Evolutionary conservation across 2,888 invertebrate genomes (phyloP).

Genomic region (Acanthosepion lycidas): DNA sequence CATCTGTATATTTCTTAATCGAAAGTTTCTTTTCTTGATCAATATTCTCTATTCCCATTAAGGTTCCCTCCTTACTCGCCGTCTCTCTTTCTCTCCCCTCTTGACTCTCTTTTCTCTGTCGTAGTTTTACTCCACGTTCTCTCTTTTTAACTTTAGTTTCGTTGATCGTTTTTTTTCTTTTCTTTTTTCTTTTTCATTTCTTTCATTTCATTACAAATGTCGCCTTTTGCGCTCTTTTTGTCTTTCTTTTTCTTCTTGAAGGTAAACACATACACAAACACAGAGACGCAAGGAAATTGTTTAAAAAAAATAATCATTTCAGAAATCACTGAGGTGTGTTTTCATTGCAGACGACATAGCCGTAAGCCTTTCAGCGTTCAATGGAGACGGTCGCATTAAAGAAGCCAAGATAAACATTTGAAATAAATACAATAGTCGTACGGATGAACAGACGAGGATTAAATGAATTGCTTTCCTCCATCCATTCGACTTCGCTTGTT

Average conservation of each 20-base stretch:
- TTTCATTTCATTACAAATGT: neutral
- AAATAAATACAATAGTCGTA: neutral
- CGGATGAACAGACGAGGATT: constrained; percentile 24
- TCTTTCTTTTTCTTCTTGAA: neutral
- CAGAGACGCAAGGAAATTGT: neutral
- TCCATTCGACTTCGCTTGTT: neutral
- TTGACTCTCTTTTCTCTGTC: neutral
- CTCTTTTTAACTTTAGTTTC: neutral
- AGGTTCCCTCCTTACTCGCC: neutral
- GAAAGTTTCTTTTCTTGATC: too few relatives aligned
- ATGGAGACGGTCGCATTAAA: neutral
- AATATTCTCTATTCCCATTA: too few relatives aligned
- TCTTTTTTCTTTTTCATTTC: neutral
- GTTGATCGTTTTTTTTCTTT: neutral
- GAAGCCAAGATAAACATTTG: neutral
- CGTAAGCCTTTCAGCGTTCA: neutral
- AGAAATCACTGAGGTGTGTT: neutral
- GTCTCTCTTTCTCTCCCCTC: neutral
- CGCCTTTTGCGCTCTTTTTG: too few relatives aligned
- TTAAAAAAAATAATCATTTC: neutral
- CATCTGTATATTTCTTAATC: too few relatives aligned
- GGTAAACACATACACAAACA: neutral
- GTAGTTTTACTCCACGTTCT: neutral
- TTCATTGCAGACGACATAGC: neutral
- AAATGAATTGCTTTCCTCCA: neutral